These are phyloP conservation scores for Aplocera efformata DNA, from an alignment of 2,888 invertebrate species.

Conservation along the genomic window DNA sequence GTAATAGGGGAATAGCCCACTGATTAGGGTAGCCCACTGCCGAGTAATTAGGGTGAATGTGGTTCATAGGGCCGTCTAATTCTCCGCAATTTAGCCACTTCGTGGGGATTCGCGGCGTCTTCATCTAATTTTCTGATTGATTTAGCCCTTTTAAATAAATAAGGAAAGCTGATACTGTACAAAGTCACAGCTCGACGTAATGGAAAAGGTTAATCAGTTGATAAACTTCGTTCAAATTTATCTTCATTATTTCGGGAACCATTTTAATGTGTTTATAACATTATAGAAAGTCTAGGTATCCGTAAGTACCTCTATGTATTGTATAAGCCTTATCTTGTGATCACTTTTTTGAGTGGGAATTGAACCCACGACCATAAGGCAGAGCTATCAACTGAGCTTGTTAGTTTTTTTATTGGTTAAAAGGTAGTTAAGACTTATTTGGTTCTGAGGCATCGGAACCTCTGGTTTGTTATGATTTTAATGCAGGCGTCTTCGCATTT, in stretches of 20 bases:
- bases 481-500: too few relatives aligned
- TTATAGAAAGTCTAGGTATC: neutral
- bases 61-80: constrained; percentile 35
- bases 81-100: constrained; percentile 32
- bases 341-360: too few relatives aligned
- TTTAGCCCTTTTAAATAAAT: constrained; percentile 21
- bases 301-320: too few relatives aligned
- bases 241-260: too few relatives aligned
- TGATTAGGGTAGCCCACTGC: constrained; percentile 27
- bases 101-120: constrained; percentile 19
- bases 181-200: constrained; percentile 4
- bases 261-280: neutral
- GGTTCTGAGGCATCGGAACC: too few relatives aligned
- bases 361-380: too few relatives aligned
- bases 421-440: too few relatives aligned
- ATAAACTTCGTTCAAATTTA: constrained; percentile 1
- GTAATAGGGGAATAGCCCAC: constrained; percentile 24
- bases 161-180: constrained; percentile 7
- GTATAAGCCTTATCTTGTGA: too few relatives aligned
- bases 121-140: constrained; percentile 25
- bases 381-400: too few relatives aligned
- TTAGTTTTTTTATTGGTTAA: too few relatives aligned
- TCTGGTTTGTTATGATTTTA: too few relatives aligned
- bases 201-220: constrained; percentile 2
- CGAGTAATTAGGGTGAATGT: constrained; percentile 39